Evolutionary conservation across 2,797 vertebrate species (phyloP).

Genomic region (Diplodus puntazzo): DNA sequence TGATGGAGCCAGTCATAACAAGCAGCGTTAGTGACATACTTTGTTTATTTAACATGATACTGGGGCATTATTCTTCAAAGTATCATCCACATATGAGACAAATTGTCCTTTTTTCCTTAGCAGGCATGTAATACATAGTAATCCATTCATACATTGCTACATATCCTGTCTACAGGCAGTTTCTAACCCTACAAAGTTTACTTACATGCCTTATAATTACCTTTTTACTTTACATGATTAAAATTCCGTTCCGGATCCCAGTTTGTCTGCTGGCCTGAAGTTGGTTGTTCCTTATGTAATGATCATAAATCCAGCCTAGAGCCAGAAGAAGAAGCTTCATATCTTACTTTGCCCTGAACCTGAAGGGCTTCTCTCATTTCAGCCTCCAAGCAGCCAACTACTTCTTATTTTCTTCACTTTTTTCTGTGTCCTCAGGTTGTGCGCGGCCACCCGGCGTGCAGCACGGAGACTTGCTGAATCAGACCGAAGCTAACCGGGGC

Average conservation of each 20-base stretch:
- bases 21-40: background rate
- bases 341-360: slow-evolving; percentile 1
- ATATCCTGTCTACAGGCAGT: slow-evolving; percentile 32
- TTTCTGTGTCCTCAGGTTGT: slow-evolving; percentile 78
- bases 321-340: background rate
- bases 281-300: background rate
- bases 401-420: slow-evolving; percentile 21
- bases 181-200: slow-evolving; percentile 20
- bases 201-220: slow-evolving; percentile 30
- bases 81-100: slow-evolving; percentile 14
- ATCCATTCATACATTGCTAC: slow-evolving; percentile 19
- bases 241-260: slow-evolving; percentile 24
- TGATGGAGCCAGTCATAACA: slow-evolving; percentile 19
- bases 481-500: slow-evolving; percentile 84
- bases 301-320: slow-evolving; percentile 2
- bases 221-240: slow-evolving; percentile 38
- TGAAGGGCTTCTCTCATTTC: background rate
- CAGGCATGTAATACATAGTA: slow-evolving; percentile 13
- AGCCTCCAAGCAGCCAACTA: slow-evolving; percentile 3
- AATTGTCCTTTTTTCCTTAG: slow-evolving; percentile 27
- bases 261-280: slow-evolving; percentile 27
- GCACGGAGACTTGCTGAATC: slow-evolving; percentile 83
- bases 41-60: slow-evolving; percentile 15
- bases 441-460: slow-evolving; percentile 75
- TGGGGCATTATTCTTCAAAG: slow-evolving; percentile 1